Base-by-base conservation (phyloP, 2,888 invertebrate genomes). In the Pheosia gnoma region DNA sequence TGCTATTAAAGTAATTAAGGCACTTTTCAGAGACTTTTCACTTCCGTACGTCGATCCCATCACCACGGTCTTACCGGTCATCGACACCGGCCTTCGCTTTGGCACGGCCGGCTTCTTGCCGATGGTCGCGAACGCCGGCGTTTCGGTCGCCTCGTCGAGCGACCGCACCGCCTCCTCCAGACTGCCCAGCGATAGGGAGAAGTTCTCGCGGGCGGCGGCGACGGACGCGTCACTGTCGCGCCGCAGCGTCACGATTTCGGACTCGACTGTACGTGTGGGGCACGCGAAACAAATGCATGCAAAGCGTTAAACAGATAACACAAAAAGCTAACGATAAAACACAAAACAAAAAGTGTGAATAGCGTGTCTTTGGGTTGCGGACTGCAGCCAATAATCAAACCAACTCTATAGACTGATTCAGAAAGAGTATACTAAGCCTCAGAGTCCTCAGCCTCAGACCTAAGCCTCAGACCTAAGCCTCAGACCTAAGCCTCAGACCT, bases 11-110 rank as follows among this genome's bases (percentile, higher is more conserved):
- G 25, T 25, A 25, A 25, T 25, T 25, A 25, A 25, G 25, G 25
- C 25, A 25, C 25, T 25, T 25, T 25, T 25, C 25, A 25, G 25
- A 25, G 25, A 25, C 25, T 25, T 25, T 25, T 25, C 25, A 25
- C 25, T 25, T 1, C 25, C 25, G 7, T 9, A 43, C 8, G 9
- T 4, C 9, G 10, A 47, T 47, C 47, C 47, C 47, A 36, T 36
- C 37, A 52, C 52, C 52, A 8, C 7, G 10, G 13, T 75, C 89
- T 89, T 83, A 95, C 95, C 95, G 84, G 94, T 90, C 94, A 95
- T 95, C 60, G 95, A 95, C 45, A 95, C 83, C 8, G 95, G 95
- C 65, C 95, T 85, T 63, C 95, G 87, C 73, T 95, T 94, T 0
- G 94, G 94, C 68, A 94, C 92, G 4, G 93, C 92, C 0, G 94